Conservation (phyloP, 2,888 invertebrate genomes). For the Clepsis dumicolana region DNA sequence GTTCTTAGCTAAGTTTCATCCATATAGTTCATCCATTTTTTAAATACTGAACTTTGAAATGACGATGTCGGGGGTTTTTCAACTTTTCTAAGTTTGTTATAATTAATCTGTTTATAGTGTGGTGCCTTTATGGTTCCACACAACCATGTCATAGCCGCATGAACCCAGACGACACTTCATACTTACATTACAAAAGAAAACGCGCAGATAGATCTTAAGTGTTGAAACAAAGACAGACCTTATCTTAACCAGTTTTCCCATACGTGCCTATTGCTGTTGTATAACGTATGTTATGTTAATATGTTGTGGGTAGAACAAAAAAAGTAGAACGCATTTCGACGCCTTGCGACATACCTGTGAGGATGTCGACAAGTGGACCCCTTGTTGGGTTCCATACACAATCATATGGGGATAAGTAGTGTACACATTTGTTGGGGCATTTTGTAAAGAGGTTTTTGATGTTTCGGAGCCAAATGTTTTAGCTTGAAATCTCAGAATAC, state of each 20-base stretch:
- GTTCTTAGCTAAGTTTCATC: constrained; percentile 1
- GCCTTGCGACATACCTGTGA: constrained; percentile 4
- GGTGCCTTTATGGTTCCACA: too few relatives aligned
- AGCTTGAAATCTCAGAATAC: too few relatives aligned
- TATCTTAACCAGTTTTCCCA: constrained; percentile 12
- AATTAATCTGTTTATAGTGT: too few relatives aligned
- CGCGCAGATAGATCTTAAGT: constrained; percentile 6
- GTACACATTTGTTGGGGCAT: too few relatives aligned
- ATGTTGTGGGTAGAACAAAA: constrained; percentile 23
- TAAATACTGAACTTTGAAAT: too few relatives aligned
- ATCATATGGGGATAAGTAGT: too few relatives aligned
- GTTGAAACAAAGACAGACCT: constrained; percentile 2
- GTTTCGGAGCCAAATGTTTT: too few relatives aligned
- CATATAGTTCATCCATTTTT: too few relatives aligned
- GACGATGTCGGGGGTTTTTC: too few relatives aligned
- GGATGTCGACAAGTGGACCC: not conserved
- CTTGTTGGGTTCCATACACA: not conserved
- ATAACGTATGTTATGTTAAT: constrained; percentile 36
- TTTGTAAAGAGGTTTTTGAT: too few relatives aligned
- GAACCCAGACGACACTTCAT: not conserved
- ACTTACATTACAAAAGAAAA: not conserved
- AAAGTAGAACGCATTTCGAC: constrained; percentile 36
- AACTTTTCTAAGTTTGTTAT: too few relatives aligned
- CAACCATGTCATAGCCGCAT: too few relatives aligned
- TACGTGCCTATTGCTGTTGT: constrained; percentile 22